Evolutionary conservation across 2,113 vertebrate species (phyloP).

Genomic region (Pantherophis guttatus): DNA sequence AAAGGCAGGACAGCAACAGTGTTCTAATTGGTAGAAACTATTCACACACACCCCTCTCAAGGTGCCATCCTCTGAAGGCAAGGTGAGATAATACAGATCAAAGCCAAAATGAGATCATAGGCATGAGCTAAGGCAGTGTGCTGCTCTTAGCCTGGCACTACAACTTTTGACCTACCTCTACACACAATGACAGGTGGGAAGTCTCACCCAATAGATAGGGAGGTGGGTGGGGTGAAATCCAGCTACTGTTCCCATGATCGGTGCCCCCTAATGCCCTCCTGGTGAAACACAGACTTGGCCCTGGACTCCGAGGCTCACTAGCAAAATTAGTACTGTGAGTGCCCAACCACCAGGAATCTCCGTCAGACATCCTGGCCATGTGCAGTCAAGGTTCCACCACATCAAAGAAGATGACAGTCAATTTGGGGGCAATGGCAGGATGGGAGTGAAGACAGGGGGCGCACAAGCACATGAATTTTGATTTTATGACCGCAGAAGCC

Average conservation of each 20-base stretch:
- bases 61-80: too few relatives aligned
- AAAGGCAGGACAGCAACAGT: too few relatives aligned
- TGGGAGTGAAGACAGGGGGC: too few relatives aligned
- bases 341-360: background rate
- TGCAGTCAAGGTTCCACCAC: background rate
- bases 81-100: too few relatives aligned
- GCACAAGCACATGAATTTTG: background rate
- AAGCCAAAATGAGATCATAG: too few relatives aligned
- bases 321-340: background rate
- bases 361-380: background rate
- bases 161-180: too few relatives aligned
- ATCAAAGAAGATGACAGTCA: background rate
- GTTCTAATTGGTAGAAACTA: too few relatives aligned
- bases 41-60: too few relatives aligned
- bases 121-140: too few relatives aligned
- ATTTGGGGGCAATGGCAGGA: background rate
- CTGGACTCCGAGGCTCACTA: conserved; percentile 73
- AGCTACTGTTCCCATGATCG: conserved; percentile 57
- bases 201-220: conserved; percentile 65
- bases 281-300: conserved; percentile 81
- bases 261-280: conserved; percentile 71
- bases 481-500: background rate
- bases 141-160: too few relatives aligned
- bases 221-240: background rate
- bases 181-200: conserved; percentile 40